Conservation (phyloP, 2,888 invertebrate genomes). For the Platerodrilus igneus region DNA sequence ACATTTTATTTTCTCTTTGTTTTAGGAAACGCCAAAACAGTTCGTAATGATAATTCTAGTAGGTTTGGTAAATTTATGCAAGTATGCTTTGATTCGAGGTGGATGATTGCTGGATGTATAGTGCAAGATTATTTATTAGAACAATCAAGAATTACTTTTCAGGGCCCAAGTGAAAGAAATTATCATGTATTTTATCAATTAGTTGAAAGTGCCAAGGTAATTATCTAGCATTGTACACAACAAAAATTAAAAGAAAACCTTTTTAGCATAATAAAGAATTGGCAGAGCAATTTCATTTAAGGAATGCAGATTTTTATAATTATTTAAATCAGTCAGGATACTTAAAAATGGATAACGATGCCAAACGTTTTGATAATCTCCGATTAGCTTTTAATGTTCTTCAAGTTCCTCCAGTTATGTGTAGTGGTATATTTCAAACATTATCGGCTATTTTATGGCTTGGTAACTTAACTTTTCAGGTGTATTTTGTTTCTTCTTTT, state of each 20-base stretch:
- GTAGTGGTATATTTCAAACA: conserved; percentile 84
- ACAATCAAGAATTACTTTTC: conserved; percentile 86
- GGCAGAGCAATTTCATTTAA: conserved; percentile 67
- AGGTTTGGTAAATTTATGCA: conserved; percentile 96
- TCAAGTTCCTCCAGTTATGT: conserved; percentile 80
- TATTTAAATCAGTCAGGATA: conserved; percentile 80
- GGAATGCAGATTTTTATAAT: conserved; percentile 70
- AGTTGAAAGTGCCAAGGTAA: conserved; percentile 74
- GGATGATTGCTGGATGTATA: conserved; percentile 87
- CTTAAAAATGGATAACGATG: conserved; percentile 64
- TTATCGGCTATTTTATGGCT: conserved; percentile 87
- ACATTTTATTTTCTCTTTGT: neutral
- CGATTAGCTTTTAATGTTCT: conserved; percentile 84
- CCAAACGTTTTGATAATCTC: conserved; percentile 73
- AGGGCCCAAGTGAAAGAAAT: conserved; percentile 80
- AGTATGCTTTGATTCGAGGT: conserved; percentile 83
- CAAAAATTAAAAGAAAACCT: conserved; percentile 15
- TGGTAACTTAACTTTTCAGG: conserved; percentile 79
- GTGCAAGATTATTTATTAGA: conserved; percentile 88
- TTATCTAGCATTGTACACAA: neutral
- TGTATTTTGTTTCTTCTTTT: conserved; percentile 31
- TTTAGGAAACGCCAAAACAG: conserved; percentile 87
- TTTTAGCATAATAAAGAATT: conserved; percentile 67
- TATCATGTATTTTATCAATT: conserved; percentile 91
- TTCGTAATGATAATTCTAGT: conserved; percentile 88